phyloP scores from a whole-genome alignment of 2,888 invertebrate species.

The Pheosia gnoma region DNA sequence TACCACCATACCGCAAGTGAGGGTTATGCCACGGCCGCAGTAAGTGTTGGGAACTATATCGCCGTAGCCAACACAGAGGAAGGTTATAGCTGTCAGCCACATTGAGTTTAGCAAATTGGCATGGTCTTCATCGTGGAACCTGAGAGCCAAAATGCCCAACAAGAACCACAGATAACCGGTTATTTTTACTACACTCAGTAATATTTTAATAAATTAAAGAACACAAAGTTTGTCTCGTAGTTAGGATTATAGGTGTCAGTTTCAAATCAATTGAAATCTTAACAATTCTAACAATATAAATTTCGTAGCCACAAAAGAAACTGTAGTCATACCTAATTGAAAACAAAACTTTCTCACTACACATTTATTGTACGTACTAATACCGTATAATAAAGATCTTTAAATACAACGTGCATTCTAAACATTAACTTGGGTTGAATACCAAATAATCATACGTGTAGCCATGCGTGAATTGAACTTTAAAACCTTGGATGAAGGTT shows the following conservation, averaged over 20 bases:
- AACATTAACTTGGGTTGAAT: slow-evolving; percentile 73
- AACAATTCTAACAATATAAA: slow-evolving; percentile 23
- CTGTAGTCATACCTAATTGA: slow-evolving; percentile 73
- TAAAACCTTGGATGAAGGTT: slow-evolving; percentile 60
- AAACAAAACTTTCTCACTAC: slow-evolving; percentile 67
- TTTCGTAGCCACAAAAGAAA: slow-evolving; percentile 52
- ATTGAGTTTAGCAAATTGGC: slow-evolving; percentile 99
- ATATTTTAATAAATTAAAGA: slow-evolving; percentile 25
- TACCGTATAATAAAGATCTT: slow-evolving; percentile 60
- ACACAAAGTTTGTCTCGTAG: slow-evolving; percentile 1
- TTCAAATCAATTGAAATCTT: slow-evolving; percentile 18
- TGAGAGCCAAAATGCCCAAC: slow-evolving; percentile 86
- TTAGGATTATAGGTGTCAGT: slow-evolving; percentile 26
- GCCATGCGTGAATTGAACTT: slow-evolving; percentile 75
- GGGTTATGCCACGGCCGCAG: slow-evolving; percentile 99
- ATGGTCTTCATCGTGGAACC: slow-evolving; percentile 99
- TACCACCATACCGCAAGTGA: slow-evolving; percentile 99
- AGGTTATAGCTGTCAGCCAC: slow-evolving; percentile 99
- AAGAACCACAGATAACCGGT: slow-evolving; percentile 81
- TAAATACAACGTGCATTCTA: slow-evolving; percentile 82
- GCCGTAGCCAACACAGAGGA: slow-evolving; percentile 99
- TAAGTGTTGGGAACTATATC: slow-evolving; percentile 99
- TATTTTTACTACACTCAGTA: slow-evolving; percentile 45
- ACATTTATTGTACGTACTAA: slow-evolving; percentile 65
- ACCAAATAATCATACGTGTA: slow-evolving; percentile 69